Evolutionary conservation across 1,140 invertebrate species (phyloP), one percentile per base, ranked within the genome.

Genomic region (Zaprionus africanus): DNA sequence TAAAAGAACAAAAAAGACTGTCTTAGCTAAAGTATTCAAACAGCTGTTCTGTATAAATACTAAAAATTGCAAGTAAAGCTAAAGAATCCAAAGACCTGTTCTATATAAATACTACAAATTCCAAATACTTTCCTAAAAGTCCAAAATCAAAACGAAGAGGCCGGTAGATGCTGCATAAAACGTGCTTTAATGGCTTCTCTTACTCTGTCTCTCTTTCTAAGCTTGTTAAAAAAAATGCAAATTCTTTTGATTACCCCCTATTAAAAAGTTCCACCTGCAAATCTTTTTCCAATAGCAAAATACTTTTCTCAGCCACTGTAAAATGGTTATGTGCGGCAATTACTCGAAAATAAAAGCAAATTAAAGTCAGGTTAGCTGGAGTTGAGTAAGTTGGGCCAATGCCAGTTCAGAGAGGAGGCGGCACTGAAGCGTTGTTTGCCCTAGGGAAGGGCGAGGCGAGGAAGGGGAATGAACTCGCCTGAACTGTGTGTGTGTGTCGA

Each of bases 381-480:
- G 24, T 38, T 13, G 34, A 38, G 26, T 28, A 49, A 57, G 67
- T 13, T 31, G 41, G 41, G 41, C 41, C 41, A 46, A 46, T 46
- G 41, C 41, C 26, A 43, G 26, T 31, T 17, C n/a, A 58, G 38
- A 58, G 38, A n/a, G 68, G 71, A 68, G 70, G 70, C 68, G 54
- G 63, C 82, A 64, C 66, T 82, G 83, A 54, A 73, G n/a, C 46
- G 17, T 38, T 67, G 64, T 77, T 70, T 78, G 59, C 65, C 4
- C 4, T 58, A 12, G 1, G 2, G 34, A 7, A 19, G 19, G 38
- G 6, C 7, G 4, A 26, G 11, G 24, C 0, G 2, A 5, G 41
- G 6, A n/a, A 28, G 28, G 28, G 3, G 31, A 77, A 80, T 86
- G 81, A 87, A 90, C 85, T 84, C 74, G 9, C 24, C 43, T 88